Conservation (phyloP, 1,140 invertebrate genomes). For the Copidosoma floridanum region DNA sequence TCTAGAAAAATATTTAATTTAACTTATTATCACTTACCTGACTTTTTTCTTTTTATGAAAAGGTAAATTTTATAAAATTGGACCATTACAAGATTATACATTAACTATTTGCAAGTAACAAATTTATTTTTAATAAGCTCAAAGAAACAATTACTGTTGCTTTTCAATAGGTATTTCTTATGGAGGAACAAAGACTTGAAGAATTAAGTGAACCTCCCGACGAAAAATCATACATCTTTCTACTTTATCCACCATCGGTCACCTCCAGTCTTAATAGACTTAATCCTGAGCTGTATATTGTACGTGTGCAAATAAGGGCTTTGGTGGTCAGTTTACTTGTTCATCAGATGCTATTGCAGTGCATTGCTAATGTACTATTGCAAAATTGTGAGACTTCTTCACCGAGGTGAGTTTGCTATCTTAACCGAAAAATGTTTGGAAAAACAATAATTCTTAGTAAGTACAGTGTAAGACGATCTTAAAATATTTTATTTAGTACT, state of each 20-base stretch:
- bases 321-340: constrained; percentile 84
- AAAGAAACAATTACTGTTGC: too few relatives aligned
- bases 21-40: too few relatives aligned
- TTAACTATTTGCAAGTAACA: too few relatives aligned
- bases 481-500: too few relatives aligned
- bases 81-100: too few relatives aligned
- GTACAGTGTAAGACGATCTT: too few relatives aligned
- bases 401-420: constrained; percentile 58
- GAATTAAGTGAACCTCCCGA: constrained; percentile 54
- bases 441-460: too few relatives aligned
- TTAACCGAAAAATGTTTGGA: too few relatives aligned
- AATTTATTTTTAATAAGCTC: too few relatives aligned
- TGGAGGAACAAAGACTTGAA: constrained; percentile 63
- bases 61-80: too few relatives aligned
- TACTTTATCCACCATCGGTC: constrained; percentile 79
- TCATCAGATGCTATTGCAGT: constrained; percentile 88
- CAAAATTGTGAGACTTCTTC: constrained; percentile 61
- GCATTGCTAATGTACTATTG: constrained; percentile 81
- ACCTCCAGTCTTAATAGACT: constrained; percentile 66
- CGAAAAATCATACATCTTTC: constrained; percentile 85
- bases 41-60: too few relatives aligned
- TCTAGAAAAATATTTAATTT: too few relatives aligned
- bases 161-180: constrained; percentile 62
- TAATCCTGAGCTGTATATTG: constrained; percentile 77
- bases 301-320: constrained; percentile 81